Base-by-base conservation (phyloP, 2,888 invertebrate species). In the Muscina levida region DNA sequence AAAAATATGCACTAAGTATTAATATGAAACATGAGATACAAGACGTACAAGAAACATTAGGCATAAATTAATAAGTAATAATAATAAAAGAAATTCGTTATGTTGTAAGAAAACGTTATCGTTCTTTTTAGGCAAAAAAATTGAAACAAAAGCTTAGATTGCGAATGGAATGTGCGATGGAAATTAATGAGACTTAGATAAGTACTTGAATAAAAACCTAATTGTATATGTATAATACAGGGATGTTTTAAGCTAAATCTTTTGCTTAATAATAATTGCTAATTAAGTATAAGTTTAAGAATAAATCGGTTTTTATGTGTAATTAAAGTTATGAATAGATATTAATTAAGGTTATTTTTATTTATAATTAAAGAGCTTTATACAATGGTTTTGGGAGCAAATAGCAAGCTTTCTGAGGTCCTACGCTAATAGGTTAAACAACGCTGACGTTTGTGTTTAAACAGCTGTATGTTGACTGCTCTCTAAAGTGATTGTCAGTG, bases 61-160 rank as follows among this genome's bases (percentile, higher is more conserved):
- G 17, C 26, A 59, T 48, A 59, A 56, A 17, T 10, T 51, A 67
- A 19, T 1, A 26, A 62, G 42, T 59, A 71, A 26, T 57, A 53
- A 51, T 65, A 3, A 11, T 17, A 31, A 74, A 53, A 62, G 42
- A 76, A 79, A 72, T 76, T 76, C 70, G 72, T 72, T 17, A 42
- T 46, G 46, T 68, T 70, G 37, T 51, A 31, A 53, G 59, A 56
- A 37, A 44, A 42, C 19, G 3, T 44, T 70, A 48, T n/a, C n/a
- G n/a, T 73, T 56, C 22, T 67, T 79, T 46, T 11, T 39, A 75
- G 79, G 79, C 74, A n/a, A n/a, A n/a, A 72, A 59, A 48, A 39
- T 67, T 59, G 48, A 62, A 73, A 62, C 39, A 68, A 62, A 68
- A 77, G 62, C 59, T 72, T 53, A 44, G n/a, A n/a, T 39, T 67